A percentile compares a stretch with the other conserved stretches of the same genome.
Evolutionary conservation across 2,797 vertebrate genomes (phyloP).

Genomic region (Micromesistius poutassou): DNA sequence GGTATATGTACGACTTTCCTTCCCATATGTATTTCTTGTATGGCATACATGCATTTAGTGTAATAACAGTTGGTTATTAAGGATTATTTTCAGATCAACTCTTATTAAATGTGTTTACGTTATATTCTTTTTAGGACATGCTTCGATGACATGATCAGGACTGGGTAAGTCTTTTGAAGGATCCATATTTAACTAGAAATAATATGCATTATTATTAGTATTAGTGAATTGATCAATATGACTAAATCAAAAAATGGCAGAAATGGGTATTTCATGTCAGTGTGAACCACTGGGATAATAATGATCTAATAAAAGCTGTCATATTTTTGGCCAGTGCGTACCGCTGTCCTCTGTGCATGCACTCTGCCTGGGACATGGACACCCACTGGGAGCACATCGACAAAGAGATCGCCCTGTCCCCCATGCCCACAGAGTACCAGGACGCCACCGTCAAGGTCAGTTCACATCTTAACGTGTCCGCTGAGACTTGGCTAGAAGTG

Average conservation of each 20-base stretch:
- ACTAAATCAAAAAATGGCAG: too few relatives aligned
- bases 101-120: slow-evolving; percentile 7
- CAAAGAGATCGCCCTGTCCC: slow-evolving; percentile 82
- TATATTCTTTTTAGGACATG: slow-evolving; percentile 80
- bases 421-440: slow-evolving; percentile 90
- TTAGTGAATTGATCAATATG: background rate
- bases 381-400: slow-evolving; percentile 84
- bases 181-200: background rate
- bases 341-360: slow-evolving; percentile 93
- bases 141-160: slow-evolving; percentile 84
- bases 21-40: background rate
- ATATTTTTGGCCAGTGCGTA: slow-evolving; percentile 74
- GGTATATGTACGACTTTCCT: background rate
- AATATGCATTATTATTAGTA: background rate
- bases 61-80: background rate
- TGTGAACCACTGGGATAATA: slow-evolving; percentile 78
- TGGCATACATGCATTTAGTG: background rate
- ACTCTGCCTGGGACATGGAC: slow-evolving; percentile 84
- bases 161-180: slow-evolving; percentile 68
- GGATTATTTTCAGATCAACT: background rate
- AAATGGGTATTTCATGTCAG: slow-evolving; percentile 55
- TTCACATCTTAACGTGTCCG: background rate
- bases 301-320: background rate
- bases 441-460: slow-evolving; percentile 80
- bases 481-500: background rate